Base-by-base conservation (phyloP, 2,797 vertebrate genomes). In the Gallinago nigripennis region DNA sequence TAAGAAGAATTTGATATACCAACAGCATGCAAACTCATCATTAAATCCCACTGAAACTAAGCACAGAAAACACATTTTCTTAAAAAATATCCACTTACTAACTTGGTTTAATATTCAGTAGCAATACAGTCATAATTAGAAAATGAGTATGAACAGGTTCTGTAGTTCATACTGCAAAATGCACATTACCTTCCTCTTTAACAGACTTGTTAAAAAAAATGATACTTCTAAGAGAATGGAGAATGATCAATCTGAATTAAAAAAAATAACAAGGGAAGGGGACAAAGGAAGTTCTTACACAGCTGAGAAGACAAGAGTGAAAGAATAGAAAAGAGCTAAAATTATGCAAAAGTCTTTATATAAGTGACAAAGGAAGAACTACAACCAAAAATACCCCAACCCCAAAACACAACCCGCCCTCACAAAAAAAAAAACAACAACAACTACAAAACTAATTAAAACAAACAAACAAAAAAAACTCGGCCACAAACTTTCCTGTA, bases 391-490 rank as follows among this genome's bases (percentile, higher is more conserved):
- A 20, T 30, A 53, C 10, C 43, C 19, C 28, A 75, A 57, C 4
- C 10, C 3, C 0, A 31, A 57, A 73, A 23, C 19, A 28, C 25
- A 11, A 25, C 16, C 35, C 14, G 10, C 57, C 7, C 8, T 1
- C 0, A 28, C 53, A 72, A 27, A 17, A 71, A 60, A 12, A 27
- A 17, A 75, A 60, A 12, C 6, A 39, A 6, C 16, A 37, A 37
- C 37, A 37, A 37, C 21, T 51, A 10, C 25, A 16, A 56, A 21
- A 18, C 30, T 35, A 35, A 66, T 30, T 11, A 43, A 50, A 35
- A 12, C 19, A 39, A 70, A 75, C 18, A n/a, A 57, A 82, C 33
- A 33, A 80, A 82, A 60, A 35, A 19, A 43, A 16, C 6, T 64
- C 54, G 92, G 23, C 19, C 81, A 88, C 27, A 35, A 91, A n/a